Percentiles rank a stretch among this genome's conserved stretches.
Conservation (phyloP, 1,140 invertebrate species). For the Ditylenchus dipsaci region DNA sequence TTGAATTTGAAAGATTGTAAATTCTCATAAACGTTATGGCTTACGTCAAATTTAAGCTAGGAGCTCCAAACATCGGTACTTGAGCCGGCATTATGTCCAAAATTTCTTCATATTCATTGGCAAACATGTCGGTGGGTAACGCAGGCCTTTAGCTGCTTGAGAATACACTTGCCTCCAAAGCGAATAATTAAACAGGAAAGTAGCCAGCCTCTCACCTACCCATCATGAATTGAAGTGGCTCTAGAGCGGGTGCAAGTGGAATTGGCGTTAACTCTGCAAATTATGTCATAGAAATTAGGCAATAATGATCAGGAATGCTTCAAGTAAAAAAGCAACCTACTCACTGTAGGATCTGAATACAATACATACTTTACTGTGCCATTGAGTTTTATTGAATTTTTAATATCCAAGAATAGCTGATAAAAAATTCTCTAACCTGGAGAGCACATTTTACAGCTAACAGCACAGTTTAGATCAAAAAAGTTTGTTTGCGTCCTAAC, state of each 20-base stretch:
- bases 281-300: conserved; percentile 3
- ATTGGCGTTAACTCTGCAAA: conserved; percentile 49
- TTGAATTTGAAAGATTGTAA: no score
- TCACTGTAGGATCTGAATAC: conserved; percentile 41
- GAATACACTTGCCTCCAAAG: conserved; percentile 53
- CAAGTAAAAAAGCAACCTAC: conserved; percentile 32
- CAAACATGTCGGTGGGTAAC: conserved; percentile 54
- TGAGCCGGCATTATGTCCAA: conserved; percentile 55
- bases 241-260: conserved; percentile 53
- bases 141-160: conserved; percentile 47
- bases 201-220: conserved; percentile 1
- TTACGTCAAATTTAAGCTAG: conserved; percentile 56
- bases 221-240: conserved; percentile 57
- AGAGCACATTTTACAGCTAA: conserved; percentile 54
- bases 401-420: no score
- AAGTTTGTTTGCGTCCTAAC: conserved; percentile 53
- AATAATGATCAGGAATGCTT: conserved; percentile 1
- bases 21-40: no score
- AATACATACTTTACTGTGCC: no score
- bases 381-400: no score
- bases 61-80: conserved; percentile 57
- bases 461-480: conserved; percentile 57
- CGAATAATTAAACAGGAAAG: neutral
- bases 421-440: neutral
- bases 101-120: conserved; percentile 53